Percentiles rank a stretch among this genome's conserved stretches.
phyloP scores from a whole-genome alignment of 2,888 invertebrate species.

The Mystacides longicornis region DNA sequence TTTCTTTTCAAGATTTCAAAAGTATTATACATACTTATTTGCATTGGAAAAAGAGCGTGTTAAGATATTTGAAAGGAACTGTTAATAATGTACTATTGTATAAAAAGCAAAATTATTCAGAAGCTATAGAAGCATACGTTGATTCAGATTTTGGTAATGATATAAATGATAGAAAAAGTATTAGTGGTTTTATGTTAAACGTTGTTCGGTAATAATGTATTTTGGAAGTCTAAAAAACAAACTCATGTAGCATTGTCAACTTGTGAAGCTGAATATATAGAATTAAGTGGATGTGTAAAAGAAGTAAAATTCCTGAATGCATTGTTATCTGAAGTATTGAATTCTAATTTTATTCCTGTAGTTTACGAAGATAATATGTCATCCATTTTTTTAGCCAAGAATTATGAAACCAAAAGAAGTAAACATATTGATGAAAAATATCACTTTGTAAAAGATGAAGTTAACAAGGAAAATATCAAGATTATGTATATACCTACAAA shows the following conservation, averaged over 20 bases:
- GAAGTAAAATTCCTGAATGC: neutral
- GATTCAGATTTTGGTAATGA: neutral
- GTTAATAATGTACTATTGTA: neutral
- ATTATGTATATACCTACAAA: too few relatives aligned
- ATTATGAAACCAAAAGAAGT: too few relatives aligned
- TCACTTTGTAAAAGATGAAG: too few relatives aligned
- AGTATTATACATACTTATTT: neutral
- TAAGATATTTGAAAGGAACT: neutral
- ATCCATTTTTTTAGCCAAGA: too few relatives aligned
- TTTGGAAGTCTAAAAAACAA: neutral
- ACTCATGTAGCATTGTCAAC: neutral
- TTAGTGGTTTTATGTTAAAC: conserved; percentile 2
- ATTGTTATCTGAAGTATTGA: too few relatives aligned
- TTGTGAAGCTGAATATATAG: neutral
- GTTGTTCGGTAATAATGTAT: neutral
- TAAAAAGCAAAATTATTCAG: neutral
- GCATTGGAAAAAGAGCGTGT: too few relatives aligned
- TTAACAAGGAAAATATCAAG: too few relatives aligned
- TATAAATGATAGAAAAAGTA: neutral
- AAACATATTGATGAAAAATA: too few relatives aligned
- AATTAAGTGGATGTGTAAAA: neutral
- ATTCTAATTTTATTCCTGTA: too few relatives aligned
- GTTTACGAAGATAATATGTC: too few relatives aligned
- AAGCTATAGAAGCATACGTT: neutral
- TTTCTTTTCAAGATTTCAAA: neutral